Percentiles rank a stretch among this genome's conserved stretches.
These are phyloP conservation scores for Acheta domesticus DNA, from an alignment of 2,888 invertebrate genomes.

Conservation along the genomic window DNA sequence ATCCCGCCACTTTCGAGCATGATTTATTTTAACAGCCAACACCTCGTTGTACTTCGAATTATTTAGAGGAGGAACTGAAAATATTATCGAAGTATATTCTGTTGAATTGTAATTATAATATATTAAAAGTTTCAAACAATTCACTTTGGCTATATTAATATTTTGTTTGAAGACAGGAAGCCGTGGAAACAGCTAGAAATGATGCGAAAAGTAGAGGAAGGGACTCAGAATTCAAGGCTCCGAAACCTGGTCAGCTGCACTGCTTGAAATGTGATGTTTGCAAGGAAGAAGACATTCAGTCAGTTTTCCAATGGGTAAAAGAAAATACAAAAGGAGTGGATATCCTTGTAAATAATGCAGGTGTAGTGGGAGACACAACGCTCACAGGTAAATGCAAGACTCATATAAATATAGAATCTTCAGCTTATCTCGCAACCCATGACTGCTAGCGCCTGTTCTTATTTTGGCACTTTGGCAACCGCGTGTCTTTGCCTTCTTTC, in stretches of 20 bases:
- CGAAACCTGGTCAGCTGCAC: background rate
- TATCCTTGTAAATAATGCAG: background rate
- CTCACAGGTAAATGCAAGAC: background rate
- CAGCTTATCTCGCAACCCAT: too few species aligned
- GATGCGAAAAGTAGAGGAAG: background rate
- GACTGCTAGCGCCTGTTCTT: too few species aligned
- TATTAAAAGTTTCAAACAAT: too few species aligned
- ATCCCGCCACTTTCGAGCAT: too few species aligned
- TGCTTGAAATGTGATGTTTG: background rate
- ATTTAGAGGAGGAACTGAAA: too few species aligned
- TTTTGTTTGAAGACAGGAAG: background rate
- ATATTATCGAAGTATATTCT: too few species aligned
- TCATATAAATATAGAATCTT: background rate
- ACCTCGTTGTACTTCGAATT: too few species aligned
- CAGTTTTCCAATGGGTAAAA: background rate
- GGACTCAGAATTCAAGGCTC: background rate
- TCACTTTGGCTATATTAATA: too few species aligned
- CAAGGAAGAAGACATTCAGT: background rate
- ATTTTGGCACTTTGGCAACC: too few species aligned
- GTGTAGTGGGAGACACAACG: background rate
- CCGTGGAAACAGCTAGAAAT: background rate
- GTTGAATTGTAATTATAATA: too few species aligned
- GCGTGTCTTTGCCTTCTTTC: too few species aligned
- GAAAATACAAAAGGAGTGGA: background rate
- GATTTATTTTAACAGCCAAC: too few species aligned